These are phyloP conservation scores for Ictalurus furcatus DNA, from an alignment of 2,113 vertebrate species.

Conservation along the genomic window DNA sequence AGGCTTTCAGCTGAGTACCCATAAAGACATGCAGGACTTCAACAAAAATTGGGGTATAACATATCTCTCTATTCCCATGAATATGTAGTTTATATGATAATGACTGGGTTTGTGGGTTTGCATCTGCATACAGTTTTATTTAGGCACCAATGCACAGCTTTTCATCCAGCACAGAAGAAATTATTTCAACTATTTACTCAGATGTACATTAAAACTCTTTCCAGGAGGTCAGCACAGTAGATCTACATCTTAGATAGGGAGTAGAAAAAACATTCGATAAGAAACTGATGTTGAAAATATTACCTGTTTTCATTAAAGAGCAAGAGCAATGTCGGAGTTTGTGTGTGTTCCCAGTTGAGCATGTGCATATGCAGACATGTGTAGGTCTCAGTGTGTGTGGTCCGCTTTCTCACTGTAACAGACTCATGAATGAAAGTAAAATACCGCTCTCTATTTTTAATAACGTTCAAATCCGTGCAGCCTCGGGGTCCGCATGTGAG, in stretches of 20 bases:
- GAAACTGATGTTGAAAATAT: slow-evolving; percentile 34
- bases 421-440: slow-evolving; percentile 70
- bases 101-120: slow-evolving; percentile 3
- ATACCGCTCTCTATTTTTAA: slow-evolving; percentile 72
- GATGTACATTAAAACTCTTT: neutral
- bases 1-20: slow-evolving; percentile 29
- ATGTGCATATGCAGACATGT: slow-evolving; percentile 39
- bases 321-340: slow-evolving; percentile 11
- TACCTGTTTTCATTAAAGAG: slow-evolving; percentile 10
- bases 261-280: slow-evolving; percentile 21
- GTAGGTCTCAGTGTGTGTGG: slow-evolving; percentile 69
- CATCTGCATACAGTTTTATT: slow-evolving; percentile 21
- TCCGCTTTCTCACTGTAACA: slow-evolving; percentile 64
- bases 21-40: slow-evolving; percentile 21
- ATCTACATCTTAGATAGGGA: neutral
- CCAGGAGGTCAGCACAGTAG: slow-evolving; percentile 6
- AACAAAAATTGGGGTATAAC: neutral
- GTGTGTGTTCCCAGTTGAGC: slow-evolving; percentile 34
- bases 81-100: neutral
- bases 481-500: slow-evolving; percentile 58
- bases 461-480: slow-evolving; percentile 74
- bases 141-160: neutral
- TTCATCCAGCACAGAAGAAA: neutral
- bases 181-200: neutral
- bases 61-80: slow-evolving; percentile 14